Conservation (phyloP, 2,113 vertebrate genomes). For the Archilochus colubris region DNA sequence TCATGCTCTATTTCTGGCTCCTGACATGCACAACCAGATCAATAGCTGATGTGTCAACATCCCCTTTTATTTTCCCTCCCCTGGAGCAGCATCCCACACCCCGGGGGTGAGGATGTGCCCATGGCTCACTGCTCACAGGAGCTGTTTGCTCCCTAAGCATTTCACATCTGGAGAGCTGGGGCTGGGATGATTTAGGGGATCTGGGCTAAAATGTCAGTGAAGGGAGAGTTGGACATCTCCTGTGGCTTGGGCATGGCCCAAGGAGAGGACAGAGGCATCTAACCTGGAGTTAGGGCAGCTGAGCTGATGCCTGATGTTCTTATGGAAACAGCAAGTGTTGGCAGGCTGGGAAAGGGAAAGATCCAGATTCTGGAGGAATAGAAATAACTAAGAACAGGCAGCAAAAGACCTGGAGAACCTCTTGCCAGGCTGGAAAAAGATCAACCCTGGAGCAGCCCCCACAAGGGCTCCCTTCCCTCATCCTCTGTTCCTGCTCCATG, state of each 20-base stretch:
- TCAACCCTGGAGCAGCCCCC: neutral
- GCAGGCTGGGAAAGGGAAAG: neutral
- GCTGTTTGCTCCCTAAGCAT: neutral
- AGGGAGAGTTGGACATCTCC: neutral
- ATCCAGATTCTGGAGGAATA: accelerated
- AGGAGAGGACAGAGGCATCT: neutral
- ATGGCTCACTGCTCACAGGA: neutral
- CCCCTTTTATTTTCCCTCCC: neutral
- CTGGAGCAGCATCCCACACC: neutral
- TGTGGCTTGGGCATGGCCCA: neutral
- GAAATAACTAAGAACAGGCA: neutral
- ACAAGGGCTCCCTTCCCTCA: neutral
- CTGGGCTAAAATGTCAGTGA: neutral
- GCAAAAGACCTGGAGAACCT: neutral
- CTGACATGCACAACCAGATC: neutral
- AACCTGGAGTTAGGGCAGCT: neutral
- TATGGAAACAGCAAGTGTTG: neutral
- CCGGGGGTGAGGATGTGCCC: neutral
- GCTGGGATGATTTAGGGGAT: no score
- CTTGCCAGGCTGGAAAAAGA: neutral
- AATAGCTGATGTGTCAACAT: neutral
- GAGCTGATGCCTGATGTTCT: neutral
- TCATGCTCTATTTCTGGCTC: neutral
- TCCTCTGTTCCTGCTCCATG: neutral
- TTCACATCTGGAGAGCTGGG: accelerated